Base-by-base conservation (phyloP, 2,888 invertebrate species). In the Marronus borbonicus region DNA sequence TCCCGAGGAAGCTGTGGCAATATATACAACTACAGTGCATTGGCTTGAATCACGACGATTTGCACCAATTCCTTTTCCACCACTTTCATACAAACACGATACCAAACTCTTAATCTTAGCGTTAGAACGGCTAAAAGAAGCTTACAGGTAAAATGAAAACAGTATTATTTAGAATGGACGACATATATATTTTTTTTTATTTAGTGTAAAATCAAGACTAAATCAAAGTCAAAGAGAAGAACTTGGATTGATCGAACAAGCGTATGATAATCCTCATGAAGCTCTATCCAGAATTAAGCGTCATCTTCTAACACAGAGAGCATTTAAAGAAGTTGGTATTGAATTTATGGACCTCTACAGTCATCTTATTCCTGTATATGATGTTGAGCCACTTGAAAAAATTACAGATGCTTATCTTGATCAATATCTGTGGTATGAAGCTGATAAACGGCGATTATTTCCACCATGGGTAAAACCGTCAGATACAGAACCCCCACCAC, bases 341-440 rank as follows among this genome's bases (percentile, higher is more conserved):
- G 99, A 99, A 89, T 99, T 99, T 89, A 99, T 99, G 99, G 99
- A 99, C 88, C 91, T 99, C 77, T 99, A 99, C 90, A 98, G 98
- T 79, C 99, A 99, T 87, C 89, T 99, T 80, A 98, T 99, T 81
- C 99, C 99, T 0, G 99, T 99, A 0, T 99, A 99, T 88, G 99
- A 99, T 87, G 98, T 99, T 60, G 99, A 99, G 86, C 99, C 99
- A 0, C 90, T 99, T 76, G 99, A 99, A 89, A 99, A 99, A 90
- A 99, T 99, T 80, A 99, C 99, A 0, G 99, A 99, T 87, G 99
- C 99, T 0, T 99, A 99, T 89, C 90, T 99, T 77, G 99, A 99
- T 90, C 99, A 99, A 89, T 99, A 99, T 89, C 90, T 99, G 70
- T 99, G 99, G 99, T 97, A 97, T 86, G 99, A 99, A 89, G 99